Evolutionary conservation across 30 jellyfish, hydroid and myxozoan species (phyloP), one percentile per base, ranked within the genome.

Genomic region (Nemopilema nomurai): DNA sequence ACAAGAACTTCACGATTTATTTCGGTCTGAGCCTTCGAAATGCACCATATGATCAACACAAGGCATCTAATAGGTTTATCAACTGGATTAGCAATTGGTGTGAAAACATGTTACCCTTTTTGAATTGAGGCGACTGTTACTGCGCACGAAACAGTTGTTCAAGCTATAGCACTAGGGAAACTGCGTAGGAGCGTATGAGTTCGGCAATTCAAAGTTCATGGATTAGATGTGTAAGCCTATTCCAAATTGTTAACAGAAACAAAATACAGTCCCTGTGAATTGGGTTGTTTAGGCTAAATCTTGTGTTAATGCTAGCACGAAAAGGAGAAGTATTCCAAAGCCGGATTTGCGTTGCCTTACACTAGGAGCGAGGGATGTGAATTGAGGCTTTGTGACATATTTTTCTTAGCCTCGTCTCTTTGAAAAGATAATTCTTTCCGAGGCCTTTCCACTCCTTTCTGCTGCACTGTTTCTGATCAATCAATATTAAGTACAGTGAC

Each of bases 181-280:
- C 75, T 29, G 22, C 70, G 74, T 28, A 80, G 89, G 67, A 79
- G 89, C 32, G 27, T 65, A 71, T 20, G 89, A 65, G 73, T 73
- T 84, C 93, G 93, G 93, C 75, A 84, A 62, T 77, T 74, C 28
- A 84, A 84, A 74, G 84, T 64, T 67, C 64, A 67, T 31, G 83
- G 93, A 75, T 84, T 84, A 84, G 93, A 76, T 65, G 9, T 1
- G 53, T 74, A 84, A 84, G 93, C 93, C 74, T 74, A 51, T 84
- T 84, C 87, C 93, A 84, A 74, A 74, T 74, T 73, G 93, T 84
- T 84, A 73, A 84, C 84, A 73, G 93, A 84, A 84, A 84, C 87
- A 84, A 84, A 78, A 84, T 73, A 84, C 87, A 16, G 26, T 65
- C 53, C 81, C 82, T 32, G 92, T 72, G 92, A 83, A 83, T 84